These are phyloP conservation scores for Hippoglossus stenolepis DNA, from an alignment of 2,113 vertebrate species.

Conservation along the genomic window DNA sequence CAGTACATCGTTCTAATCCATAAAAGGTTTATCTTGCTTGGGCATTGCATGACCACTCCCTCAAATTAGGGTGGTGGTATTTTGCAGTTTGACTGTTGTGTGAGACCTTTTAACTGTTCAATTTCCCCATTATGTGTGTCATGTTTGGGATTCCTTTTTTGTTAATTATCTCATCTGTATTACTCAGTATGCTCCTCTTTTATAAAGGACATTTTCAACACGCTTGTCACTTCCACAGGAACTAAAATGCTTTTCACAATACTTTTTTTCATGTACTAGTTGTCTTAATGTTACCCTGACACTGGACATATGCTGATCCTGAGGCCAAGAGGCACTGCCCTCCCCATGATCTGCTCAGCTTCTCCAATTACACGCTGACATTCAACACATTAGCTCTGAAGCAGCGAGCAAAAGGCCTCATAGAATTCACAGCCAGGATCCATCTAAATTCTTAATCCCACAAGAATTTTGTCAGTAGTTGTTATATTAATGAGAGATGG, in stretches of 20 bases:
- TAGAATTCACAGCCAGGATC: slow-evolving; percentile 52
- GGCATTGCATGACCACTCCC: slow-evolving; percentile 44
- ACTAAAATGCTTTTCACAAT: background rate
- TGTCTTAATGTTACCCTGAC: slow-evolving; percentile 32
- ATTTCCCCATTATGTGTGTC: slow-evolving; percentile 24
- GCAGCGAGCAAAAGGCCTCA: slow-evolving; percentile 18
- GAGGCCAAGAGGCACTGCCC: slow-evolving; percentile 29
- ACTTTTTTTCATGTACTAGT: background rate
- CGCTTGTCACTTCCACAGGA: background rate
- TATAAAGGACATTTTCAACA: background rate
- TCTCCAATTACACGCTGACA: slow-evolving; percentile 63
- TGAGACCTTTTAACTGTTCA: slow-evolving; percentile 13
- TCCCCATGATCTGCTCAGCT: slow-evolving; percentile 19
- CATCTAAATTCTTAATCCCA: slow-evolving; percentile 38
- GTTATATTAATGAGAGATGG: slow-evolving; percentile 38
- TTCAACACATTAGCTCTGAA: slow-evolving; percentile 61
- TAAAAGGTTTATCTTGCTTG: slow-evolving; percentile 59
- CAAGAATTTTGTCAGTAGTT: slow-evolving; percentile 46
- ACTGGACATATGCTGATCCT: slow-evolving; percentile 28
- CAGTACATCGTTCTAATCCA: slow-evolving; percentile 14
- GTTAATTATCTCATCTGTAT: slow-evolving; percentile 8
- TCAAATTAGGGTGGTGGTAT: background rate
- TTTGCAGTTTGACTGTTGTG: slow-evolving; percentile 26
- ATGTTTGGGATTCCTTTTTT: background rate
- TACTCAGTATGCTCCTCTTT: background rate